These are phyloP conservation scores for Ceratoteleas bidentatus DNA, from an alignment of 1,140 invertebrate species.

Conservation along the genomic window DNA sequence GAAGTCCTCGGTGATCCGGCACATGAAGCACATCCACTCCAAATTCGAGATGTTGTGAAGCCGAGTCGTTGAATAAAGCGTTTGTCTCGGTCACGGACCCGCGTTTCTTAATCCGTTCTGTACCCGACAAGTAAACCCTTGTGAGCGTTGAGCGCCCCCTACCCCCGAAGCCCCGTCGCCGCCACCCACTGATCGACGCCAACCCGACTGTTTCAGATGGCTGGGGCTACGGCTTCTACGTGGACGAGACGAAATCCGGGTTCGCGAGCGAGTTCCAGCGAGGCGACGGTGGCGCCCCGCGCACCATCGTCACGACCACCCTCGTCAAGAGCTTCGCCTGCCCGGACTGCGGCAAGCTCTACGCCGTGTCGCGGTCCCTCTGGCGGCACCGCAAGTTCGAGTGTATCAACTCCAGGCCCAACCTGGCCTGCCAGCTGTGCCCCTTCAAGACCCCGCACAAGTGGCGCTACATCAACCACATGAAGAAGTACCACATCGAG, in stretches of 20 bases:
- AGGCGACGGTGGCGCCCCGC: slow-evolving; percentile 10
- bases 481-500: slow-evolving; percentile 70
- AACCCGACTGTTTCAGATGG: slow-evolving; percentile 49
- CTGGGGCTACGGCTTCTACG: slow-evolving; percentile 31
- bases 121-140: too few relatives aligned
- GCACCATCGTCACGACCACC: background rate
- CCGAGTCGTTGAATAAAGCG: background rate
- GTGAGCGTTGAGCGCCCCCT: background rate
- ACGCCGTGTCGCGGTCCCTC: slow-evolving; percentile 60
- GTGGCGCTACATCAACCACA: slow-evolving; percentile 75
- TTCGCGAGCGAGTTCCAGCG: slow-evolving; percentile 27
- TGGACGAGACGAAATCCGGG: slow-evolving; percentile 14
- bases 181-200: slow-evolving; percentile 8
- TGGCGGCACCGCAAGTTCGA: slow-evolving; percentile 77
- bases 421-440: slow-evolving; percentile 79
- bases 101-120: too few relatives aligned
- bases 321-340: slow-evolving; percentile 44
- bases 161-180: too few relatives aligned
- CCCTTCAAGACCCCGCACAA: slow-evolving; percentile 78
- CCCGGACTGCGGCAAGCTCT: slow-evolving; percentile 60
- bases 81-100: background rate
- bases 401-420: slow-evolving; percentile 75
- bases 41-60: slow-evolving; percentile 39
- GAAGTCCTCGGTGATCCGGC: slow-evolving; percentile 80
- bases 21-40: slow-evolving; percentile 73